phyloP scores from a whole-genome alignment of 2,888 invertebrate genomes.

The Caenorhabditis panamensis region DNA sequence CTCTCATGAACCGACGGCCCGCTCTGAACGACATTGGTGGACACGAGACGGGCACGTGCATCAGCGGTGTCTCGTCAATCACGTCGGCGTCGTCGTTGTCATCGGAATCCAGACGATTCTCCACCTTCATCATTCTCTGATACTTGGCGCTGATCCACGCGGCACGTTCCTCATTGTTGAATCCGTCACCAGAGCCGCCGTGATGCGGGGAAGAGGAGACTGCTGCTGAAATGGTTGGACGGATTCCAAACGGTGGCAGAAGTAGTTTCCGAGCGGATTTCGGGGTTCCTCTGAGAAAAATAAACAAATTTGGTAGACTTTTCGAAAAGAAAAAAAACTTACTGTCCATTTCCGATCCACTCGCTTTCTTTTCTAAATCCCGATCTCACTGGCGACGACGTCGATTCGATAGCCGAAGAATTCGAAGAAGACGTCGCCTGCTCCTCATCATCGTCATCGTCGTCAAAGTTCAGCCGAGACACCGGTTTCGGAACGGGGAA shows the following conservation, averaged over 20 bases:
- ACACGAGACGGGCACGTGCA: slow-evolving; percentile 40
- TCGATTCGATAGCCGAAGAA: slow-evolving; percentile 47
- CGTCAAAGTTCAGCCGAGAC: slow-evolving; percentile 22
- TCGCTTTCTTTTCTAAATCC: neutral
- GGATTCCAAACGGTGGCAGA: neutral
- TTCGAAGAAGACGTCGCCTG: slow-evolving; percentile 50
- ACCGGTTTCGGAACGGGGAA: neutral
- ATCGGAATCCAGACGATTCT: slow-evolving; percentile 31
- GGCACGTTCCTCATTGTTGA: slow-evolving; percentile 21
- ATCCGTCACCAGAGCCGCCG: slow-evolving; percentile 35
- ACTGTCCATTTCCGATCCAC: neutral
- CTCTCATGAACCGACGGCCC: slow-evolving; percentile 8
- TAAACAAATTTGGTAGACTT: neutral
- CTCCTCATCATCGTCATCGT: slow-evolving; percentile 44
- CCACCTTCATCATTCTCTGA: slow-evolving; percentile 42
- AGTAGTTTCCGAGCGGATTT: slow-evolving; percentile 29
- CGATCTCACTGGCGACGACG: slow-evolving; percentile 1
- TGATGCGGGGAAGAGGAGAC: slow-evolving; percentile 1
- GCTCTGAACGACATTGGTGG: slow-evolving; percentile 34
- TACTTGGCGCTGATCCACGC: slow-evolving; percentile 28
- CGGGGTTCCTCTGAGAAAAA: slow-evolving; percentile 31
- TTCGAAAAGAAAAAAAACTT: neutral
- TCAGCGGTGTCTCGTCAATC: slow-evolving; percentile 31
- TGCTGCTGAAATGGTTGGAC: neutral
- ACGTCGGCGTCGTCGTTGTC: slow-evolving; percentile 37